phyloP scores from a whole-genome alignment of 2,888 invertebrate species.

The Entomobrya multifasciata region DNA sequence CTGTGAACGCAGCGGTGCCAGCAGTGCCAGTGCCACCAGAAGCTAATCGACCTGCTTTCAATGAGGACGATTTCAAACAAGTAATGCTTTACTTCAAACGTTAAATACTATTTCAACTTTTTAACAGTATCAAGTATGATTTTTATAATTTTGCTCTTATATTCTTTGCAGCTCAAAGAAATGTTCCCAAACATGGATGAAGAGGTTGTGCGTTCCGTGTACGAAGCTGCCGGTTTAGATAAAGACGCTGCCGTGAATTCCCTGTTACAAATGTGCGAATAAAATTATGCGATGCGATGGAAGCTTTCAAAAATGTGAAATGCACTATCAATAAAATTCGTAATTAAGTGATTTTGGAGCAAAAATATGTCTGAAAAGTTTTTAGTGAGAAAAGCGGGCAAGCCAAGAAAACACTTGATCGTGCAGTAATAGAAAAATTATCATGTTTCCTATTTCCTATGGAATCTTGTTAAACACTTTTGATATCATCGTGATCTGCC shows the following conservation, averaged over 20 bases:
- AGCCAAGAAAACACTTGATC: background rate
- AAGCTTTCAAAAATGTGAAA: slow-evolving; percentile 1
- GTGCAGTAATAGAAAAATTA: background rate
- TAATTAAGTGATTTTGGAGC: background rate
- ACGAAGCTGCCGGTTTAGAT: slow-evolving; percentile 93
- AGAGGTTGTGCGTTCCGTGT: slow-evolving; percentile 94
- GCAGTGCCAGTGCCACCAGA: too few species aligned
- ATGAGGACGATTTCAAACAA: slow-evolving; percentile 86
- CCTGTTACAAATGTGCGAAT: slow-evolving; percentile 88
- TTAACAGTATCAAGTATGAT: background rate
- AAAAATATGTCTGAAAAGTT: background rate
- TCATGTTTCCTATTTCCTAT: slow-evolving; percentile 17
- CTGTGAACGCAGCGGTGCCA: slow-evolving; percentile 74
- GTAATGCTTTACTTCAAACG: slow-evolving; percentile 80
- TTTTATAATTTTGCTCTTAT: slow-evolving; percentile 72
- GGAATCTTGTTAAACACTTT: slow-evolving; percentile 45
- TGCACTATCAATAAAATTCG: background rate
- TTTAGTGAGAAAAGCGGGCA: background rate
- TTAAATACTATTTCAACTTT: background rate
- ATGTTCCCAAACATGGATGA: slow-evolving; percentile 98
- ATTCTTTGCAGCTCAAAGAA: slow-evolving; percentile 88
- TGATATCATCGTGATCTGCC: slow-evolving; percentile 44
- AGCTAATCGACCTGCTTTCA: slow-evolving; percentile 73
- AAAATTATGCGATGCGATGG: too few species aligned
- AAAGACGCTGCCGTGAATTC: slow-evolving; percentile 95